Percentiles rank a stretch among this genome's conserved stretches.
Evolutionary conservation across 2,888 invertebrate species (phyloP).

Genomic region (Margaritifera margaritifera): DNA sequence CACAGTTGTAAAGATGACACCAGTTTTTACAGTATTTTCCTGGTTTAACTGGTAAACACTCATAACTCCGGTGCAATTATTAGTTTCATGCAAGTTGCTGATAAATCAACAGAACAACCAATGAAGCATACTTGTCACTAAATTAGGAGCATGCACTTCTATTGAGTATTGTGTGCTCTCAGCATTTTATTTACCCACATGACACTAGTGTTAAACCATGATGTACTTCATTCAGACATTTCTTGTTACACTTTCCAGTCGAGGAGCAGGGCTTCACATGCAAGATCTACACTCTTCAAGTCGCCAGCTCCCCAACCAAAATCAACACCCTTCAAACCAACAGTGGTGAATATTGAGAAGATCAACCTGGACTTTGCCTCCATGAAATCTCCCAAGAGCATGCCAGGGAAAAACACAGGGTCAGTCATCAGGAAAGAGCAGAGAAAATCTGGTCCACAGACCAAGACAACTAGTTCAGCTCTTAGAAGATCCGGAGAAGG

Average conservation of each 20-base stretch:
- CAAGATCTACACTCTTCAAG: slow-evolving; percentile 29
- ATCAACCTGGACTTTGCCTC: slow-evolving; percentile 55
- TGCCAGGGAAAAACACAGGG: slow-evolving; percentile 31
- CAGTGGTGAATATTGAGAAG: slow-evolving; percentile 49
- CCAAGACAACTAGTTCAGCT: neutral
- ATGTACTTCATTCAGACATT: neutral
- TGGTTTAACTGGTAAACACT: no score
- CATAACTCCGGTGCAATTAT: no score
- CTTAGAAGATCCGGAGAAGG: slow-evolving; percentile 20
- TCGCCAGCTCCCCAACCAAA: slow-evolving; percentile 42
- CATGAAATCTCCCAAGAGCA: slow-evolving; percentile 35
- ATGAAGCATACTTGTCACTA: no score
- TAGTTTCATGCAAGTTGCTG: no score
- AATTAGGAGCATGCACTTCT: no score
- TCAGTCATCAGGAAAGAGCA: slow-evolving; percentile 6
- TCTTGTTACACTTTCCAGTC: neutral
- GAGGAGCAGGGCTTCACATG: slow-evolving; percentile 2
- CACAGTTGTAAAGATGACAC: no score
- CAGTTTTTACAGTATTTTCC: no score
- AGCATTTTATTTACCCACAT: no score
- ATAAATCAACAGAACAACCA: no score
- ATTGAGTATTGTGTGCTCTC: no score
- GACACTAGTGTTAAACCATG: no score
- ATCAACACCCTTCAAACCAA: slow-evolving; percentile 51
- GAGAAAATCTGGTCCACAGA: no score